Evolutionary conservation across 2,888 invertebrate species (phyloP), one percentile per base, ranked within the genome.

Genomic region (Maniola hyperantus): DNA sequence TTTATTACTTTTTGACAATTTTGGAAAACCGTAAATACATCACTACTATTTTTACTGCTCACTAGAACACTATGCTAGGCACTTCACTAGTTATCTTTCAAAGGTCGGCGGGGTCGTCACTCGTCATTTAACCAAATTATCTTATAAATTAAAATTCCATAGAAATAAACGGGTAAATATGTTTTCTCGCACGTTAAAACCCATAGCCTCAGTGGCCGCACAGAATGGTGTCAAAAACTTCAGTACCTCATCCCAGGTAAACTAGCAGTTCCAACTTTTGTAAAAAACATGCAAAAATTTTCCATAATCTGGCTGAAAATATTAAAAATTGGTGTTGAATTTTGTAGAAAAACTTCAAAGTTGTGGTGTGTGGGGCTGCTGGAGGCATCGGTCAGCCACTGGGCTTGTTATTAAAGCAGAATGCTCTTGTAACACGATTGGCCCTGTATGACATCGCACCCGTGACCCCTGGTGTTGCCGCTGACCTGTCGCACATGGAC

Each of bases 361-460:
- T 99, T 60, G 97, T 98, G 73, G 98, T 99, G 70, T 96, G 98
- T 85, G 99, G 99, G 65, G 99, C 99, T 1, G 95, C 97, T 76
- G 99, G 99, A 71, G 99, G 99, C 66, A 99, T 99, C 83, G 99
- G 99, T 4, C 99, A 99, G 90, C 99, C 99, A 10, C 88, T 99
- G 77, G 96, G 98, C 10, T 93, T 99, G 71, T 94, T 99, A 54
- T 91, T 99, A 76, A 99, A 99, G 92, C 95, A 96, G 78, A 98
- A 97, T 80, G 97, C 97, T 13, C 88, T 97, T 73, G 95, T 99
- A 58, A 95, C 95, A 42, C 95, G 96, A 77, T 93, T 99, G 75
- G 95, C 97, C 0, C 92, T 99, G 39, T 99, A 97, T 83, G 99
- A 99, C 93, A 96, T 99, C 81, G 91, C 91, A 46, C 88, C 88